Conservation (phyloP, 2,797 vertebrate species). For the Echeneis naucrates region DNA sequence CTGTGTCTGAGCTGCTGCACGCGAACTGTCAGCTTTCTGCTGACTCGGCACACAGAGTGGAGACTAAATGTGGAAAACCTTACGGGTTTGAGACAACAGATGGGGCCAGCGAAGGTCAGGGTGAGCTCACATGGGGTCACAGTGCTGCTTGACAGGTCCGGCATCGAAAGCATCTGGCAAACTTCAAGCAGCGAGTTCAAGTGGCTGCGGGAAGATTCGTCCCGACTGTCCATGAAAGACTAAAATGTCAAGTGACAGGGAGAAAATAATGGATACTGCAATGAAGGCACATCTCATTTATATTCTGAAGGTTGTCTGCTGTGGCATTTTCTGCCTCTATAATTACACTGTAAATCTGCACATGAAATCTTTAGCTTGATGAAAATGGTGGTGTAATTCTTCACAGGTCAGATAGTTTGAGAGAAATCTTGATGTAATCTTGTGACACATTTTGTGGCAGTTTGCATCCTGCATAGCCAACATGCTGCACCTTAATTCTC, state of each 20-base stretch:
- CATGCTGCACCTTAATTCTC: neutral
- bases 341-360: conserved; percentile 53
- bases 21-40: conserved; percentile 1
- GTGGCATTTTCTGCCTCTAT: conserved; percentile 50
- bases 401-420: neutral
- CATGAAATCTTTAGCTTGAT: conserved; percentile 30
- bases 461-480: neutral
- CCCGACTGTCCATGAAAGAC: conserved; percentile 30
- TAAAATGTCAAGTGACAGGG: conserved; percentile 57
- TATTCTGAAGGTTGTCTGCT: conserved; percentile 24
- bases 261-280: conserved; percentile 35
- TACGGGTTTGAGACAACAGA: conserved; percentile 42
- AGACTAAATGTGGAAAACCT: conserved; percentile 28
- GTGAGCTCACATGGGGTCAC: conserved; percentile 13
- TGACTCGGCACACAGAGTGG: conserved; percentile 28
- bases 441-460: neutral
- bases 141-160: conserved; percentile 15
- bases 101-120: conserved; percentile 32
- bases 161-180: conserved; percentile 10
- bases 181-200: conserved; percentile 51
- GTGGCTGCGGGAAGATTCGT: conserved; percentile 36
- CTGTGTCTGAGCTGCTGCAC: conserved; percentile 3
- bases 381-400: conserved; percentile 1
- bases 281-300: conserved; percentile 33
- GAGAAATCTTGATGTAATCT: neutral